A percentile compares a stretch with the other conserved stretches of the same genome.
Evolutionary conservation across 2,113 vertebrate species (phyloP).

Genomic region (Lagenorhynchus albirostris): DNA sequence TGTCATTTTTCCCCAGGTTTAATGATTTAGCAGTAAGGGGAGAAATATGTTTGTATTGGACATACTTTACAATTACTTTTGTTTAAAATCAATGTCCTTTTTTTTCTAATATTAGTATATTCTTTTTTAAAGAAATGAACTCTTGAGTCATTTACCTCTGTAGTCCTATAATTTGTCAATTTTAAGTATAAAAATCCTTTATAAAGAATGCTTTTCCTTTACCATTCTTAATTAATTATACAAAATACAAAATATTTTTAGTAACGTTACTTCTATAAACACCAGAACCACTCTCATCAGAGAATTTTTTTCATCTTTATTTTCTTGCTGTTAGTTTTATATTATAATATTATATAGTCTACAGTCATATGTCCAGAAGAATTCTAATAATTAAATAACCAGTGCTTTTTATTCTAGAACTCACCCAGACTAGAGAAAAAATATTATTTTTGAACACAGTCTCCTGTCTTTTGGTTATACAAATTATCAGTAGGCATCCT

Average conservation of each 20-base stretch:
- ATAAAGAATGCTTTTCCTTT: background rate
- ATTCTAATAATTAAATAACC: conserved; percentile 1
- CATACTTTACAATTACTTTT: background rate
- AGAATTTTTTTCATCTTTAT: background rate
- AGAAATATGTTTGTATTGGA: background rate
- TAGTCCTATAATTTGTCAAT: background rate
- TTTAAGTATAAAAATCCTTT: conserved; percentile 13
- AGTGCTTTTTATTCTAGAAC: conserved; percentile 14
- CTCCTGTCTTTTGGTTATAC: background rate
- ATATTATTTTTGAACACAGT: background rate
- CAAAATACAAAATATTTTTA: conserved; percentile 11
- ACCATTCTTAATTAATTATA: background rate
- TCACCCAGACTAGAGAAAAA: background rate
- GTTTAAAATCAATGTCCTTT: conserved; percentile 16
- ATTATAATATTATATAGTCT: background rate
- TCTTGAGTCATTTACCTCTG: background rate
- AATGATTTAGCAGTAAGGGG: background rate
- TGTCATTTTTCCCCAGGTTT: background rate
- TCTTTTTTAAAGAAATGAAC: conserved; percentile 4
- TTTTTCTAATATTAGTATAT: background rate
- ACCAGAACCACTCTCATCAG: background rate
- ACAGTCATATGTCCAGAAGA: background rate
- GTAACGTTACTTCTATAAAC: background rate
- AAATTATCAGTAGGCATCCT: background rate
- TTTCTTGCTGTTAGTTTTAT: conserved; percentile 28